phyloP scores from a whole-genome alignment of 2,888 invertebrate species.

The Xestia xanthographa region DNA sequence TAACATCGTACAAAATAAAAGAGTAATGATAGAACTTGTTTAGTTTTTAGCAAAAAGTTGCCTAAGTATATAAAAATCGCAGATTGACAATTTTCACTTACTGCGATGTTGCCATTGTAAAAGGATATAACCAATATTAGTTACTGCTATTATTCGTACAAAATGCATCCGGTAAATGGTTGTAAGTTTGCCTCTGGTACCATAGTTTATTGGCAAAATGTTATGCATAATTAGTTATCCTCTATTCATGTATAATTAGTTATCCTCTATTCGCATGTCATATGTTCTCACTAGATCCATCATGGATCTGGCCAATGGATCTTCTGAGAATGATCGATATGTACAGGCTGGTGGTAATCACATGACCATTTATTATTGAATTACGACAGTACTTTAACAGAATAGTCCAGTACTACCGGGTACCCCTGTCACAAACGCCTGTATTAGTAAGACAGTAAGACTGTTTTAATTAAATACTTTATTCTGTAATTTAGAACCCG shows the following conservation, averaged over 20 bases:
- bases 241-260: neutral
- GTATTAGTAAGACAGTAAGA: neutral
- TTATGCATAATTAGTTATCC: neutral
- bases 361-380: neutral
- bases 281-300: too few species aligned
- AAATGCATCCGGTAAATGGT: neutral
- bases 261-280: too few species aligned
- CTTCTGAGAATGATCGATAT: too few species aligned
- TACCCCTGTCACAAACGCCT: neutral
- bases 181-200: neutral
- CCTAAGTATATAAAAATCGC: neutral
- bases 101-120: neutral
- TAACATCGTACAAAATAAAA: neutral
- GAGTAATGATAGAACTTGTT: neutral
- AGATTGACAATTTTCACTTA: neutral
- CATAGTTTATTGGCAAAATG: neutral
- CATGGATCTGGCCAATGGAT: too few species aligned
- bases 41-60: too few species aligned
- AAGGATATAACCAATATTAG: neutral
- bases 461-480: slow-evolving; percentile 6
- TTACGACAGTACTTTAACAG: neutral
- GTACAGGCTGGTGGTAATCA: too few species aligned
- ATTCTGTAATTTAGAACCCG: slow-evolving; percentile 3
- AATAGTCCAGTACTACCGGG: neutral
- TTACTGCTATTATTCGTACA: neutral